Evolutionary conservation across 2,888 invertebrate species (phyloP).

Genomic region (Lasioglossum oenotherae): DNA sequence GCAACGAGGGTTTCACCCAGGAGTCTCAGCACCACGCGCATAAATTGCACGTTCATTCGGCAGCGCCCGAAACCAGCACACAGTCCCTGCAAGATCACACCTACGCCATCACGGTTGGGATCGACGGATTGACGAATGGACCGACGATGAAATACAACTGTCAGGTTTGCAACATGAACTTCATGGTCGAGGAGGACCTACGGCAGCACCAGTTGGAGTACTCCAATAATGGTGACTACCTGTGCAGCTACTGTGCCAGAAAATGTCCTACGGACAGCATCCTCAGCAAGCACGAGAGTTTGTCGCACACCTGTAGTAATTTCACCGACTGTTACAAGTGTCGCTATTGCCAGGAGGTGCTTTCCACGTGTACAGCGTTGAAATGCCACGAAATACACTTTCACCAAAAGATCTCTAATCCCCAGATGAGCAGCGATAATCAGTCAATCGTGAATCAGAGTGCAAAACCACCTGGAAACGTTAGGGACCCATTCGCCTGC

Average conservation of each 20-base stretch:
- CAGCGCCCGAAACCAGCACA: neutral
- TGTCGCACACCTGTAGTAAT: slow-evolving; percentile 51
- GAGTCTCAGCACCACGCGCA: slow-evolving; percentile 70
- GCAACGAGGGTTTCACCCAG: slow-evolving; percentile 71
- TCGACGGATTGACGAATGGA: no score
- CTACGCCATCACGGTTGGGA: neutral
- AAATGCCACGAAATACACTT: slow-evolving; percentile 68
- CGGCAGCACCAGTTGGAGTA: slow-evolving; percentile 61
- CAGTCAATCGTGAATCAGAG: neutral
- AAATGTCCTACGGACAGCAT: slow-evolving; percentile 49
- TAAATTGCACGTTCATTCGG: slow-evolving; percentile 69
- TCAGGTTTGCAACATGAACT: slow-evolving; percentile 63
- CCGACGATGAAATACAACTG: slow-evolving; percentile 46
- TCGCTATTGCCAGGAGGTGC: slow-evolving; percentile 58
- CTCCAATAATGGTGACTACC: slow-evolving; percentile 58
- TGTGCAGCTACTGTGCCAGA: slow-evolving; percentile 64
- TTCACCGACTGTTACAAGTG: slow-evolving; percentile 44
- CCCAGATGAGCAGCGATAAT: neutral
- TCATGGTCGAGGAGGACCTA: slow-evolving; percentile 45
- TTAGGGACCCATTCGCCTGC: slow-evolving; percentile 10
- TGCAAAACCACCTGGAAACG: neutral
- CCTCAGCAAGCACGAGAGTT: slow-evolving; percentile 60
- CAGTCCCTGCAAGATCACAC: slow-evolving; percentile 14
- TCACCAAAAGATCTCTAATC: slow-evolving; percentile 31
- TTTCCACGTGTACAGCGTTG: slow-evolving; percentile 47